phyloP scores from a whole-genome alignment of 2,113 vertebrate species.

The Sander lucioperca region DNA sequence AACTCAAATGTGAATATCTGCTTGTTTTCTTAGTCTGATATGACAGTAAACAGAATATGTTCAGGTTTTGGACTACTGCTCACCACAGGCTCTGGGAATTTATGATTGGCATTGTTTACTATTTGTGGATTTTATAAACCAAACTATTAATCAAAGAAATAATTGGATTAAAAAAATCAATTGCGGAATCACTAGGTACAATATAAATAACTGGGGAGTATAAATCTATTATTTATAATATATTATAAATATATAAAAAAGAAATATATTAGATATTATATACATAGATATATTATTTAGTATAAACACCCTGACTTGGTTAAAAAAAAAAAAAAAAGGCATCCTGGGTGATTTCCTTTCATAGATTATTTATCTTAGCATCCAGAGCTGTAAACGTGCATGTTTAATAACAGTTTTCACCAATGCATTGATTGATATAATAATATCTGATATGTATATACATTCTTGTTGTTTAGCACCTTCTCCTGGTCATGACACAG shows the following conservation, averaged over 20 bases:
- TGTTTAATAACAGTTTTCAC: background rate
- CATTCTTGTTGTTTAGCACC: slow-evolving; percentile 23
- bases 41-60: background rate
- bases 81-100: no score
- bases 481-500: slow-evolving; percentile 10
- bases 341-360: background rate
- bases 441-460: no score
- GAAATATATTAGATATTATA: no score
- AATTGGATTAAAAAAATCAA: background rate
- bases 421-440: background rate
- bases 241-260: no score
- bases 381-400: background rate
- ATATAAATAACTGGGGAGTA: background rate
- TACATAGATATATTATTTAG: no score
- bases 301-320: background rate
- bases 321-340: background rate
- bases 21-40: background rate
- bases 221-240: no score
- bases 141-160: background rate
- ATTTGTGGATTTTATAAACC: background rate
- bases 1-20: background rate
- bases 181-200: background rate
- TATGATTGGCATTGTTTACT: background rate
- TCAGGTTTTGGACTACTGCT: background rate
- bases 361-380: background rate